Base-by-base conservation (phyloP, 2,888 invertebrate genomes). In the Sarcophaga carnaria region DNA sequence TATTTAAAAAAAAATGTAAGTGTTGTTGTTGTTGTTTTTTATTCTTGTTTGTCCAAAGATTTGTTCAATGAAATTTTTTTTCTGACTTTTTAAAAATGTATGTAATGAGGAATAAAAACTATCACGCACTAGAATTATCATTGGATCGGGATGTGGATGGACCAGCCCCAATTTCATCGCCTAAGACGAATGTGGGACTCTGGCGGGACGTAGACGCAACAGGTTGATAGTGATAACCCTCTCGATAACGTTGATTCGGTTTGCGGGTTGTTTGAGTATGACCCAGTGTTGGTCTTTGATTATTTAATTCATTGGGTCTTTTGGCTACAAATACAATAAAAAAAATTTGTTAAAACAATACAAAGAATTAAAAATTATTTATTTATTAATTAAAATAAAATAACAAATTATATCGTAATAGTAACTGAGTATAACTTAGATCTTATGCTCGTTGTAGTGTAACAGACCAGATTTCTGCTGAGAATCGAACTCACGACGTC, bases 151-250 rank as follows among this genome's bases (percentile, higher is more conserved):
- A 93, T 91, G 93, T 93, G 92, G 93, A 93, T 93, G 93, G 93
- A 92, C 93, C 93, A 90, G 92, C 92, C 90, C 90, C 91, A 90
- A 91, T 89, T 88, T 93, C 93, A 90, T 93, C 93, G 90, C 93
- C 93, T 90, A 94, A 89, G 89, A 93, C 91, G 90, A 94, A 94
- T 89, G 93, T 93, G 89, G 94, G 94, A 91, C 94, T 94, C 91
- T 94, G 94, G 93, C 94, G 94, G 90, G 95, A 95, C 91, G 95
- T 95, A 90, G 94, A 94, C 91, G 93, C 93, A 90, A 93, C 92
- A 90, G 93, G 93, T 91, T 93, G 93, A 92, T 94, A 94, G 91
- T 94, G 94, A 91, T 94, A 94, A 90, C 93, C 94, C 92, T 94
- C 93, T 90, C 93, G 93, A 90, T 94, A 93, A 89, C 93, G 93